Conservation (phyloP, 1,140 invertebrate species). For the Drosophila pectinifera region DNA sequence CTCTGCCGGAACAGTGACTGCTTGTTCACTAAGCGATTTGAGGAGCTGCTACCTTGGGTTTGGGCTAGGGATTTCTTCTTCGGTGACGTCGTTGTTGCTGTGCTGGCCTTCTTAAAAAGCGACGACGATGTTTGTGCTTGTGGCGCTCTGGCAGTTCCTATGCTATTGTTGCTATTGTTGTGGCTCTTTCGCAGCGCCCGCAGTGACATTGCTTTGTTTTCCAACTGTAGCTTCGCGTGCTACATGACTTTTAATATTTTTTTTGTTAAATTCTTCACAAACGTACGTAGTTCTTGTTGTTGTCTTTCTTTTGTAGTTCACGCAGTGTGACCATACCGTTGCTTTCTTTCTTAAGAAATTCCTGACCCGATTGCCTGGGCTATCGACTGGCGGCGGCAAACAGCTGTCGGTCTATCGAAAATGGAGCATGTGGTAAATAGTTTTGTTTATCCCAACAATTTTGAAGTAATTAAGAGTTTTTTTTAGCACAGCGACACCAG, state of each 20-base stretch:
- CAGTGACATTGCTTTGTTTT: constrained; percentile 76
- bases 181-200: constrained; percentile 77
- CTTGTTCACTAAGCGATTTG: constrained; percentile 13
- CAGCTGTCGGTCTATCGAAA: constrained; percentile 18
- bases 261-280: constrained; percentile 9
- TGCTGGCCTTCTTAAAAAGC: constrained; percentile 65
- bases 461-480: background rate
- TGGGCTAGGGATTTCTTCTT: constrained; percentile 31
- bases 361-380: constrained; percentile 10
- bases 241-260: constrained; percentile 45
- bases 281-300: constrained; percentile 6
- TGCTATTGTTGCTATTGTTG: constrained; percentile 32
- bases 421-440: constrained; percentile 61
- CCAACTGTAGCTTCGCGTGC: constrained; percentile 15
- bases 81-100: constrained; percentile 52
- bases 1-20: constrained; percentile 34
- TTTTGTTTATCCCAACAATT: constrained; percentile 10
- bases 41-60: constrained; percentile 9
- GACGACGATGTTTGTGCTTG: constrained; percentile 21
- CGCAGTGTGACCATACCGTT: constrained; percentile 14
- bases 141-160: constrained; percentile 27
- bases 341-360: constrained; percentile 11
- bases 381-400: constrained; percentile 15
- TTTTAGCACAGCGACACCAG: constrained; percentile 27
- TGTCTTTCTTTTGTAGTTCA: constrained; percentile 30